phyloP scores from a whole-genome alignment of 2,888 invertebrate species.

The Acleris cristana region DNA sequence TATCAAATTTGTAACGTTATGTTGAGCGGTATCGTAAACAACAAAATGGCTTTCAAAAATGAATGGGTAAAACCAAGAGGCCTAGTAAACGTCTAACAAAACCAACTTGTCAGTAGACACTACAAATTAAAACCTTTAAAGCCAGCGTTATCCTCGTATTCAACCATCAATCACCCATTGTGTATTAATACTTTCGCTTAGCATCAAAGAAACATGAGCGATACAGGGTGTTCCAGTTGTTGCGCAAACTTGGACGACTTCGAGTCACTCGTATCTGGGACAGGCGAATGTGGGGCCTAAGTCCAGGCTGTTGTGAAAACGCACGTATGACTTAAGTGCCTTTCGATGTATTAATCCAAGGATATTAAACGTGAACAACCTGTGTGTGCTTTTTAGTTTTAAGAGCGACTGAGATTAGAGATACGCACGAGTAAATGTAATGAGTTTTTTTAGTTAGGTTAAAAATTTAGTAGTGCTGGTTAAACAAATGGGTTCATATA shows the following conservation, averaged over 20 bases:
- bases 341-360: conserved; percentile 32
- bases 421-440: too few species aligned
- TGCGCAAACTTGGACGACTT: conserved; percentile 51
- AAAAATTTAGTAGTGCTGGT: too few species aligned
- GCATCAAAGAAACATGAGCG: conserved; percentile 6
- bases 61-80: too few species aligned
- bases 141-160: background rate
- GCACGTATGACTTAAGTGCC: conserved; percentile 22
- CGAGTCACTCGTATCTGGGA: conserved; percentile 49
- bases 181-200: background rate
- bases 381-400: background rate
- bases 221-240: conserved; percentile 49
- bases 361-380: conserved; percentile 12
- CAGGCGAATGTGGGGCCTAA: conserved; percentile 48
- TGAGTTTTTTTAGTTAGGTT: too few species aligned
- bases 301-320: conserved; percentile 37
- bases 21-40: background rate
- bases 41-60: too few species aligned
- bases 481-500: too few species aligned
- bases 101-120: too few species aligned
- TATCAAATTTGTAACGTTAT: too few species aligned
- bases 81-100: too few species aligned
- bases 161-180: conserved; percentile 8
- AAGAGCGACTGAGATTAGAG: background rate
- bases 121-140: background rate